Base-by-base conservation (phyloP, 2,797 vertebrate genomes). In the Mus caroli region DNA sequence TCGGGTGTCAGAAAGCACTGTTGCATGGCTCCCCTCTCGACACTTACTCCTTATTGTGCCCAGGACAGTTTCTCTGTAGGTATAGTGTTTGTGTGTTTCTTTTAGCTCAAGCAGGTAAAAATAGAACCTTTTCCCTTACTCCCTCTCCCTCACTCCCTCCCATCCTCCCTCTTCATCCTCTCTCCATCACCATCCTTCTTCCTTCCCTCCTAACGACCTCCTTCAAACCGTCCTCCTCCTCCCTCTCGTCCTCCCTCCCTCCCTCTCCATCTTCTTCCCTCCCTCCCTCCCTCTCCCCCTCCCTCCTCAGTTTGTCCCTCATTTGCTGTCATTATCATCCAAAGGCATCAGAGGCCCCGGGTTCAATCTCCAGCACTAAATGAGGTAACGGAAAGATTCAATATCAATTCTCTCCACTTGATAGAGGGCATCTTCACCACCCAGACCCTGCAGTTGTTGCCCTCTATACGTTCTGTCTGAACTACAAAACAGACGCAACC, bases 1-100 rank as follows among this genome's bases (percentile, higher is more conserved):
- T 95, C 97, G 22, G 40, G 88, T 97, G 97, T 97, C 97, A 97
- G 22, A 96, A 96, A 95, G 92, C 97, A 85, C 88, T 85, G 88
- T 62, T 69, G n/a, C 96, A 60, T 82, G 79, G 86, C 92, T 97
- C 95, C 97, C 97, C 92, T 86, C 94, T 93, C 9, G 19, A 89
- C 97, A 94, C 86, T 97, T 97, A 94, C 84, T 97, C 84, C 97
- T 97, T 96, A 97, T 89, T 90, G 87, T 58, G 60, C 96, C 96
- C 96, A 58, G 84, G 95, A 96, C 92, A 19, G 94, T 97, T 96
- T 87, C 95, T 90, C 79, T 56, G 75, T 76, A 80, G 91, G 60
- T 91, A 56, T 0, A 58, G 64, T 62, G 90, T 90, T 79, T 64
- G 80, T 91, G 56, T 93, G 56, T 96, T 96, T 97, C 91, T 93